Conservation (phyloP, 2,888 invertebrate genomes). For the Sminthurides aquaticus region DNA sequence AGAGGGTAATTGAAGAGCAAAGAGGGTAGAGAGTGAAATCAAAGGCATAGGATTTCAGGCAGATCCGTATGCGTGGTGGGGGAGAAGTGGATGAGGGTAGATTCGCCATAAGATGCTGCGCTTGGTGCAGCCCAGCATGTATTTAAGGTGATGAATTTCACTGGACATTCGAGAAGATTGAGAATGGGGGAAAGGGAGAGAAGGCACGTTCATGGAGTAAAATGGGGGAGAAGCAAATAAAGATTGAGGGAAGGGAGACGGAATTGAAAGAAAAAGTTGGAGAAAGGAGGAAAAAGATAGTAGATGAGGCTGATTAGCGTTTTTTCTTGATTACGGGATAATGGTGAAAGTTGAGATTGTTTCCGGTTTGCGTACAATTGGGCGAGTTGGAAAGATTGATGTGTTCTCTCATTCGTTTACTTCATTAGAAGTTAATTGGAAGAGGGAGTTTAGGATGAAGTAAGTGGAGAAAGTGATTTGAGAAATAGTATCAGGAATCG, state of each 20-base stretch:
- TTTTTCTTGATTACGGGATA: not conserved
- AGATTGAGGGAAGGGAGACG: not conserved
- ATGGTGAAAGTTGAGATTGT: not conserved
- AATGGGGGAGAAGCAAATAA: not conserved
- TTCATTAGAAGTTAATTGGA: conserved; percentile 1
- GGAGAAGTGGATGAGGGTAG: too few relatives aligned
- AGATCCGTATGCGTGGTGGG: too few relatives aligned
- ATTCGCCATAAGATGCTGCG: too few relatives aligned
- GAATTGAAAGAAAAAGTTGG: not conserved
- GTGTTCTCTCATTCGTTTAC: not conserved
- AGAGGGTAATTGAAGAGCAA: too few relatives aligned
- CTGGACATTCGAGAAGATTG: not conserved
- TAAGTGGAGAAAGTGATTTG: not conserved
- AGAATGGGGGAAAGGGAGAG: too few relatives aligned
- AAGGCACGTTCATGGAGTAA: too few relatives aligned
- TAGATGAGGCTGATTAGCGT: not conserved
- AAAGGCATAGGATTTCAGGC: too few relatives aligned
- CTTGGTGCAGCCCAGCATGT: too few relatives aligned
- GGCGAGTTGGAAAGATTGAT: not conserved
- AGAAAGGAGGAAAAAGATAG: not conserved
- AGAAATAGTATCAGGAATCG: not conserved
- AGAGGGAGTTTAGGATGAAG: not conserved
- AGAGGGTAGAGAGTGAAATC: too few relatives aligned
- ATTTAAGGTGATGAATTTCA: not conserved
- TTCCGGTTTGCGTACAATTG: not conserved